These are phyloP conservation scores for Phalanger gymnotis DNA, from an alignment of 2,797 vertebrate genomes.

Conservation along the genomic window DNA sequence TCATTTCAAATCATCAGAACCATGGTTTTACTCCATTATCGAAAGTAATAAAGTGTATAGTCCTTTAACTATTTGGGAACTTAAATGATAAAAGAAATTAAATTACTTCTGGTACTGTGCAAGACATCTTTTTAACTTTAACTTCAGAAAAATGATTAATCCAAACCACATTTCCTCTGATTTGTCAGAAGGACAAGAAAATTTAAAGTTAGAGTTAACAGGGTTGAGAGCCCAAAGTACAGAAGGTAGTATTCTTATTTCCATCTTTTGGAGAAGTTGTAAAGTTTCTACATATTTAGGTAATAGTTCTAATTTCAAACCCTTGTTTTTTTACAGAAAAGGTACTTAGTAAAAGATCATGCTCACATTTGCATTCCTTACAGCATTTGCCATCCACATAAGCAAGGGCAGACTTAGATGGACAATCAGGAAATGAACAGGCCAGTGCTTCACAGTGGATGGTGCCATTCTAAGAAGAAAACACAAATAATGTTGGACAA, in stretches of 20 bases:
- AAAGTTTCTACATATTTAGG: slow-evolving; percentile 8
- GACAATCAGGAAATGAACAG: slow-evolving; percentile 91
- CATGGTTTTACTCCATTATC: neutral
- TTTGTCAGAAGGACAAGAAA: neutral
- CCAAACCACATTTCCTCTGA: neutral
- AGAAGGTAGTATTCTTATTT: slow-evolving; percentile 5
- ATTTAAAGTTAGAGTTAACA: slow-evolving; percentile 34
- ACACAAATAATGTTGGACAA: slow-evolving; percentile 29
- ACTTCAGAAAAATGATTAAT: neutral
- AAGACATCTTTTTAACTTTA: neutral
- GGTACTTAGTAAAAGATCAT: slow-evolving; percentile 25
- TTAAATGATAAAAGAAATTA: neutral
- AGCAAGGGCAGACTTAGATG: slow-evolving; percentile 87
- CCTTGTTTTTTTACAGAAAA: slow-evolving; percentile 37
- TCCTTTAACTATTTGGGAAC: slow-evolving; percentile 2
- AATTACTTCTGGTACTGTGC: slow-evolving; percentile 3
- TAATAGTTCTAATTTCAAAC: slow-evolving; percentile 19
- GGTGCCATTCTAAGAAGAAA: slow-evolving; percentile 92
- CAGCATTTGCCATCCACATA: slow-evolving; percentile 96
- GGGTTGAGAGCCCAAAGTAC: neutral
- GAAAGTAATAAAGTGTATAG: neutral
- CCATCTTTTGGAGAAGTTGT: slow-evolving; percentile 4
- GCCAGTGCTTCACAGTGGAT: slow-evolving; percentile 93
- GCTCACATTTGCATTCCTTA: slow-evolving; percentile 97
- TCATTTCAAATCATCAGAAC: neutral